Evolutionary conservation across 2,113 vertebrate species (phyloP).

Genomic region (Penelope pileata): DNA sequence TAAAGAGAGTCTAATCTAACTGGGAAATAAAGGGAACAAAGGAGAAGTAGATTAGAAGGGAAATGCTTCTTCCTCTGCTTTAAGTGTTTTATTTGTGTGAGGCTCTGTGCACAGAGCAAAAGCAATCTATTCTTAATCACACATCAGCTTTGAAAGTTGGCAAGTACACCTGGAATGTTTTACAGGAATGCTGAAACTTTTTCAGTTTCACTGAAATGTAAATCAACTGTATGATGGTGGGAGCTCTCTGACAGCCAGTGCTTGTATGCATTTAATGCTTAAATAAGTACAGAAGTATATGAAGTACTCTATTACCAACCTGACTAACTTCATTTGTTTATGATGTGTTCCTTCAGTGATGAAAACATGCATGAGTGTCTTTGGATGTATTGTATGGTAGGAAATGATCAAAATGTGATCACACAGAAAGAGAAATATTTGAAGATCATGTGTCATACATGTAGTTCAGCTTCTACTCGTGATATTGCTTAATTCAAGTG

Average conservation of each 20-base stretch:
- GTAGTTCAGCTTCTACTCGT: neutral
- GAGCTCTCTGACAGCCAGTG: neutral
- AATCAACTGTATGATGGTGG: neutral
- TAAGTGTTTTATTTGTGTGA: rapidly evolving
- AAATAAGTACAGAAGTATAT: neutral
- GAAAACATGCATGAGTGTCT: conserved; percentile 5
- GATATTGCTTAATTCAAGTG: neutral
- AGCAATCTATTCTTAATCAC: neutral
- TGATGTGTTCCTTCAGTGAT: conserved; percentile 35
- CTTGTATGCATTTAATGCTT: neutral
- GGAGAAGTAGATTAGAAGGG: neutral
- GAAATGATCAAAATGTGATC: neutral
- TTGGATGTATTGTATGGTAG: conserved; percentile 49
- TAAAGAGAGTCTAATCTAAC: neutral
- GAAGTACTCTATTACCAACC: neutral
- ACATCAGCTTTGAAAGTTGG: conserved; percentile 46
- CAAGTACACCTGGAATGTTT: conserved; percentile 70
- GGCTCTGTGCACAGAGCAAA: neutral
- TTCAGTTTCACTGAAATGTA: neutral
- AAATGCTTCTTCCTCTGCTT: neutral
- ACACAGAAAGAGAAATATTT: neutral
- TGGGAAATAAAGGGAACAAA: neutral
- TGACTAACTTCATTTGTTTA: conserved; percentile 51
- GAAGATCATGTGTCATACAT: neutral
- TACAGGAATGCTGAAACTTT: conserved; percentile 53